A percentile compares a stretch with the other conserved stretches of the same genome.
These are phyloP conservation scores for Aleiodes testaceus DNA, from an alignment of 2,888 invertebrate genomes.

Conservation along the genomic window DNA sequence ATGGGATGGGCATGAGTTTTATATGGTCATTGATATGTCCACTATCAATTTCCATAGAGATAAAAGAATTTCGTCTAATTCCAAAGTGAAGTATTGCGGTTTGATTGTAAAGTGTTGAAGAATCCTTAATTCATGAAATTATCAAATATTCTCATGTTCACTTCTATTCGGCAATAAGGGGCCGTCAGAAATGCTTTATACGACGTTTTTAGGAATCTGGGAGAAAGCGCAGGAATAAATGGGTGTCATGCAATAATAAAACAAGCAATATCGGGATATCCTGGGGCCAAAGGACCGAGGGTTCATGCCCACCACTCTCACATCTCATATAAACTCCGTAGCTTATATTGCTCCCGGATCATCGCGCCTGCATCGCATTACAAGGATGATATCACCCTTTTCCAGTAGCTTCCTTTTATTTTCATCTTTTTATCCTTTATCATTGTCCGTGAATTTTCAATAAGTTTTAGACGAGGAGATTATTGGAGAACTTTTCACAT, in stretches of 20 bases:
- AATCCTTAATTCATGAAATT: too few species aligned
- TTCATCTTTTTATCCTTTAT: slow-evolving; percentile 48
- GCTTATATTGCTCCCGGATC: slow-evolving; percentile 69
- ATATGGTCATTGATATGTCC: slow-evolving; percentile 23
- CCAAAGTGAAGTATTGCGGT: background rate
- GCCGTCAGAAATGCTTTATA: slow-evolving; percentile 18
- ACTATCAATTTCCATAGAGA: slow-evolving; percentile 34
- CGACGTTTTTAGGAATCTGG: slow-evolving; percentile 38
- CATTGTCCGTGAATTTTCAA: slow-evolving; percentile 31
- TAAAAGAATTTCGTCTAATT: slow-evolving; percentile 17
- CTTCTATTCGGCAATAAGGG: background rate
- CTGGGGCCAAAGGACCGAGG: slow-evolving; percentile 63
- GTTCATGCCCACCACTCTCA: slow-evolving; percentile 19
- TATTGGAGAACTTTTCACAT: slow-evolving; percentile 8
- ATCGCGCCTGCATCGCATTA: slow-evolving; percentile 71
- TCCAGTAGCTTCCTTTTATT: slow-evolving; percentile 51
- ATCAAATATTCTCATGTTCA: background rate
- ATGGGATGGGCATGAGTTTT: background rate
- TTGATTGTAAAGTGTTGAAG: too few species aligned
- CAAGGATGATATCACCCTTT: slow-evolving; percentile 68
- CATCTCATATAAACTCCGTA: slow-evolving; percentile 45
- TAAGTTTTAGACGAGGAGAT: background rate
- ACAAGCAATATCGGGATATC: slow-evolving; percentile 71
- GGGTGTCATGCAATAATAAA: slow-evolving; percentile 71
- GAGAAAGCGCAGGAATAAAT: slow-evolving; percentile 54